These are phyloP conservation scores for Folsomia manolachei DNA, from an alignment of 2,888 invertebrate species.

Conservation along the genomic window DNA sequence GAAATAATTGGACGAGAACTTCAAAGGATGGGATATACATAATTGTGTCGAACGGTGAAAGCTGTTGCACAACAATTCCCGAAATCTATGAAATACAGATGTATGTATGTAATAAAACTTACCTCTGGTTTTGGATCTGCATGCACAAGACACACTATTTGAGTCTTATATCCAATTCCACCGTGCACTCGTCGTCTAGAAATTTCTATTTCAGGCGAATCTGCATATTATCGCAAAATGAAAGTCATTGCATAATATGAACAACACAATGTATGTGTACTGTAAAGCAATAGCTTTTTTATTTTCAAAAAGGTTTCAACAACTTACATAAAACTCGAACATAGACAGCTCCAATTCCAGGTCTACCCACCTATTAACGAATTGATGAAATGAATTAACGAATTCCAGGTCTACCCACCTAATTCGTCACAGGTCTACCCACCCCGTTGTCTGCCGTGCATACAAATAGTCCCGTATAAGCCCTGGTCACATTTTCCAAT, in stretches of 20 bases:
- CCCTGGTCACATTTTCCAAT: conserved; percentile 40
- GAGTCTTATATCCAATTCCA: conserved; percentile 67
- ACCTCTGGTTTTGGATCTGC: conserved; percentile 69
- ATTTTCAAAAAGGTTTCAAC: background rate
- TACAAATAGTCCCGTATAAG: conserved; percentile 30
- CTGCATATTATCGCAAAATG: conserved; percentile 56
- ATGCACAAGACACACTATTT: conserved; percentile 67
- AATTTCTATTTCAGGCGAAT: conserved; percentile 70
- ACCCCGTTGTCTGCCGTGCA: conserved; percentile 67
- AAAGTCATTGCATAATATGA: no score
- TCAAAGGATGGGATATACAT: no score
- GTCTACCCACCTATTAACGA: conserved; percentile 71
- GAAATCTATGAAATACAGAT: background rate
- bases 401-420: no score
- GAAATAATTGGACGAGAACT: no score
- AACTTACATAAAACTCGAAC: conserved; percentile 70
- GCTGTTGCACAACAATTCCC: background rate
- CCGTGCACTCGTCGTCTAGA: conserved; percentile 70
- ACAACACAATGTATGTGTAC: no score
- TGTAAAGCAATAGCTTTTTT: no score
- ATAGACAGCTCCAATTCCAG: conserved; percentile 65
- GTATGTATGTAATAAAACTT: conserved; percentile 52
- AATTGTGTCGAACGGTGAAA: no score
- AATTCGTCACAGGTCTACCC: no score
- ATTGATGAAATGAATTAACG: no score